Base-by-base conservation (phyloP, 2,113 vertebrate genomes). In the Propithecus coquereli region DNA sequence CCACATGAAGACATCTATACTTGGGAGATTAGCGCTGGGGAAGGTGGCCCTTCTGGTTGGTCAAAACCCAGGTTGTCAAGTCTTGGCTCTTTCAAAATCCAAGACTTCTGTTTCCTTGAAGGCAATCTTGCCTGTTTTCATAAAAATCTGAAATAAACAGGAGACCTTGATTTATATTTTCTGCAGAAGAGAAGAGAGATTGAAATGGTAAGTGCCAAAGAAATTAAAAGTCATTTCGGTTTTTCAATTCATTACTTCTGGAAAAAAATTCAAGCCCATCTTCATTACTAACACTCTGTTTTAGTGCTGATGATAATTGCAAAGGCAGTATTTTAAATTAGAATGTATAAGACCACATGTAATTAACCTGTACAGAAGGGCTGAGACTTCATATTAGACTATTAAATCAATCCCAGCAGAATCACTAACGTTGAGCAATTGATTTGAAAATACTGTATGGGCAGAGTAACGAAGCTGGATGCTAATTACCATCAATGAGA, bases 271-370 rank as follows among this genome's bases (percentile, higher is more conserved):
- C 16, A 30, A 97, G 95, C 93, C 87, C 37, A 52, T 84, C 91
- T 95, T 97, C 96, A 96, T 97, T 97, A 96, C 93, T 77, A 91
- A 89, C 17, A 59, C 83, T 94, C 80, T 77, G 32, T 97, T 97
- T 97, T 97, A 97, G 93, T 95, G 96, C 95, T 96, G 96, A 98
- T 97, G 97, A 96, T 97, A 98, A 98, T 97, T 97, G 97, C 95
- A 66, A 96, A 98, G 97, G 97, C 97, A 97, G 97, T 96, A 90
- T 96, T 97, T 98, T 98, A 97, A 97, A 98, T 98, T 97, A 97
- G 96, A 96, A 97, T 97, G 97, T 97, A 95, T 97, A 96, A 97
- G 97, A 97, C 97, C 97, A 97, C 95, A 97, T 98, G 93, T 97
- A 97, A 97, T 98, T 98, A 97, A 98, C 97, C 97, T 97, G 96